Percentiles rank a stretch among this genome's conserved stretches.
Evolutionary conservation across 2,797 vertebrate species (phyloP).

Genomic region (Uromys caudimaculatus): DNA sequence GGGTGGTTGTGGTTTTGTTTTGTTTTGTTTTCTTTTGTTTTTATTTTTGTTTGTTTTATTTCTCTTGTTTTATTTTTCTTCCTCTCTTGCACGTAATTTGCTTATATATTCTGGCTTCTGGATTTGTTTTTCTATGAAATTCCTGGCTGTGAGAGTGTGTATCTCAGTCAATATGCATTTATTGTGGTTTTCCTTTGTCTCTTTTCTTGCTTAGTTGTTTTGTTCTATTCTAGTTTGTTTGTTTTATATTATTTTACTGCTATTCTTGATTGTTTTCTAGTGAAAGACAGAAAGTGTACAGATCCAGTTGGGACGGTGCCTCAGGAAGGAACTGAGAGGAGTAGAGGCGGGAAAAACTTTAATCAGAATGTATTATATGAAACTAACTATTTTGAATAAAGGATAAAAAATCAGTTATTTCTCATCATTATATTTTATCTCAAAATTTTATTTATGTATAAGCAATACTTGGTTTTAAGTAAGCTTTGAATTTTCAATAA

Average conservation of each 20-base stretch:
- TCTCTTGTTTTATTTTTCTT: neutral
- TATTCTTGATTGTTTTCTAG: neutral
- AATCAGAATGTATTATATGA: neutral
- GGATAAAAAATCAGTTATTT: neutral
- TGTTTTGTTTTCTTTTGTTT: neutral
- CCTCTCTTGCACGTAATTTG: no score
- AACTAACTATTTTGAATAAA: neutral
- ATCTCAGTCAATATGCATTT: no score
- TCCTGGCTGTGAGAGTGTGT: neutral
- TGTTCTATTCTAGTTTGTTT: neutral
- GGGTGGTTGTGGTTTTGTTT: neutral
- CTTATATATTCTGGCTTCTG: neutral
- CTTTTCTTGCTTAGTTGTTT: neutral
- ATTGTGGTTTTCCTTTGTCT: neutral
- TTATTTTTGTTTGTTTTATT: neutral
- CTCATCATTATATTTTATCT: neutral
- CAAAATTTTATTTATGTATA: neutral
- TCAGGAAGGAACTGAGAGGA: neutral
- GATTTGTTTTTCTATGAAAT: neutral
- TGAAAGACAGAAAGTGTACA: neutral
- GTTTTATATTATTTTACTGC: neutral
- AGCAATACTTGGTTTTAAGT: slow-evolving; percentile 14
- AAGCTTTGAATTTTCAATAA: neutral
- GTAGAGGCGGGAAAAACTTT: neutral
- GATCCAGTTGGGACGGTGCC: neutral